Base-by-base conservation (phyloP, 2,113 vertebrate genomes). In the Platysternon megacephalum region DNA sequence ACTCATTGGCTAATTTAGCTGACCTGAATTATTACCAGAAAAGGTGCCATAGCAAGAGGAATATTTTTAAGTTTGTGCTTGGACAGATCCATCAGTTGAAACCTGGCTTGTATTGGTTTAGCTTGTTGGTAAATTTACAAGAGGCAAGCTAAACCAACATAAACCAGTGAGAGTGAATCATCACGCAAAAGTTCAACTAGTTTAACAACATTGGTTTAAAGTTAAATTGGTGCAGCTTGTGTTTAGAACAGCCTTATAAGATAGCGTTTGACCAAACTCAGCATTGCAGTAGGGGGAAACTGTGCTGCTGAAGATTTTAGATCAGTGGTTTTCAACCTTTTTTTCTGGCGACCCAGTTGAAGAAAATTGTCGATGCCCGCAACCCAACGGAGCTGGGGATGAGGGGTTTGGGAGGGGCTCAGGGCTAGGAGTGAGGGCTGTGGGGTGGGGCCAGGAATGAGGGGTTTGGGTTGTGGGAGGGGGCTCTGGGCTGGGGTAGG, bases 141-240 rank as follows among this genome's bases (percentile, higher is more conserved):
- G 74, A 86, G 1, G 4, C 0, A 9, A 39, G 5, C 29, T 22
- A 17, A 48, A 46, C 32, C 7, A 44, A 19, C 0, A 46, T 8
- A 78, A 44, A 44, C 10, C 42, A 78, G 42, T 21, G 35, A n/a
- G 4, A 76, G 5, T 72, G 44, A 79, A 86, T 58, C 55, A 84
- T 87, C 88, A 52, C 35, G 8, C 72, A 42, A 22, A 26, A 44
- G 39, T 39, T 42, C 11, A 44, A 28, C 24, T 44, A 53, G 44
- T 6, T 1, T n/a, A 13, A 52, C 13, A 39, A 61, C n/a, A 6
- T 0, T 10, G 53, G 4, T 14, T 49, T 39, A 16, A 42, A 2
- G 0, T n/a, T 39, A 35, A 22, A 5, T 5, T 28, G 53, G 74
- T 32, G 74, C 42, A 76, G 46, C 42, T 22, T 1, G 0, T 4